These are phyloP conservation scores for Leuciscus waleckii DNA, from an alignment of 2,797 vertebrate species.

Conservation along the genomic window DNA sequence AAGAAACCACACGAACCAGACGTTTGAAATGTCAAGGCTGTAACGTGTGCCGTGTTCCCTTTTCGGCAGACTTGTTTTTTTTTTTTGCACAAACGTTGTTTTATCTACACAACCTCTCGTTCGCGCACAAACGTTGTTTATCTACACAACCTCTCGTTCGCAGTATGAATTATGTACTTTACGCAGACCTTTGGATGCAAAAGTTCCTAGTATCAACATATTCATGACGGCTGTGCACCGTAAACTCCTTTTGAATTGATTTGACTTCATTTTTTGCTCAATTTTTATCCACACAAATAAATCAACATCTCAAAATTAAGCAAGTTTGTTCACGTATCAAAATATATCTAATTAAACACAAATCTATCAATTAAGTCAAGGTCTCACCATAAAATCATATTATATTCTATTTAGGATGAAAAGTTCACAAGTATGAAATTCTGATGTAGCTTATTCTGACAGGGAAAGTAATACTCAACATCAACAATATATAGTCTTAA, in stretches of 20 bases:
- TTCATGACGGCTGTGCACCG: background rate
- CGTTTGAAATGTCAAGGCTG: constrained; percentile 32
- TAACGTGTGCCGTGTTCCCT: constrained; percentile 7
- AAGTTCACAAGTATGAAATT: constrained; percentile 29
- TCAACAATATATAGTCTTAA: constrained; percentile 17
- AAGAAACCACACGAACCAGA: constrained; percentile 43
- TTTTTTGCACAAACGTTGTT: background rate
- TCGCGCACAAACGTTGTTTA: background rate
- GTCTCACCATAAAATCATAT: constrained; percentile 21
- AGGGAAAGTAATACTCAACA: constrained; percentile 35
- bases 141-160: constrained; percentile 11
- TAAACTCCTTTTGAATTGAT: background rate
- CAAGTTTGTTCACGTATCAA: constrained; percentile 51
- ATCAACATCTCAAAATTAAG: constrained; percentile 39
- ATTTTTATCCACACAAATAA: constrained; percentile 30
- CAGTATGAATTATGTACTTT: background rate
- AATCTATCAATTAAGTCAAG: constrained; percentile 42
- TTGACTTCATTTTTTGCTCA: constrained; percentile 41
- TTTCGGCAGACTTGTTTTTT: constrained; percentile 6
- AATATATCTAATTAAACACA: constrained; percentile 54
- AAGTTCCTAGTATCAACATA: background rate
- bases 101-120: constrained; percentile 21
- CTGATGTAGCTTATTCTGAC: constrained; percentile 23
- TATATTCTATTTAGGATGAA: constrained; percentile 30
- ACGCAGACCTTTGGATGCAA: constrained; percentile 11